Conservation (phyloP, 2,888 invertebrate species). For the Hydraecia micacea region DNA sequence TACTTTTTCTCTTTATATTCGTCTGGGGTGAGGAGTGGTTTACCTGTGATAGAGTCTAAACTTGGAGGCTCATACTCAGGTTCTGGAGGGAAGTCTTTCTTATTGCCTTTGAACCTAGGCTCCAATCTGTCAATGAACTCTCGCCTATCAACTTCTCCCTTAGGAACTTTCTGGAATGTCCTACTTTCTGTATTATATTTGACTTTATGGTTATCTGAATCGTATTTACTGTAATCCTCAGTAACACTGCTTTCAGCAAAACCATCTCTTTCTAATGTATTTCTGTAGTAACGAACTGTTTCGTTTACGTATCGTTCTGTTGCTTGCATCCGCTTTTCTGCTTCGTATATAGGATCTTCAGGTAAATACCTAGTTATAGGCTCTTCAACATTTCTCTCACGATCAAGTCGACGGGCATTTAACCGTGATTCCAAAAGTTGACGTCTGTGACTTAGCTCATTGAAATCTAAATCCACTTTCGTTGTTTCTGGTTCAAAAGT, state of each 20-base stretch:
- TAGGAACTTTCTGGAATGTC: constrained; percentile 80
- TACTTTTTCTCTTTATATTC: constrained; percentile 89
- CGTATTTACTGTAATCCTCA: constrained; percentile 88
- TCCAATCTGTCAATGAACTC: constrained; percentile 82
- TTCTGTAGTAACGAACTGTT: constrained; percentile 90
- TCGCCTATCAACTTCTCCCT: constrained; percentile 82
- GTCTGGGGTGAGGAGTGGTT: constrained; percentile 91
- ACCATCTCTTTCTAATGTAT: constrained; percentile 90
- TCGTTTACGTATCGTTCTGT: constrained; percentile 90
- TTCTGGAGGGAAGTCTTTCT: constrained; percentile 86
- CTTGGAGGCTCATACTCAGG: constrained; percentile 92
- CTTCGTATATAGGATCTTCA: constrained; percentile 87
- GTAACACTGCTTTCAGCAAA: constrained; percentile 88
- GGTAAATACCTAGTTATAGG: constrained; percentile 86
- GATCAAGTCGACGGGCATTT: constrained; percentile 90
- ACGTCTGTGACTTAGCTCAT: constrained; percentile 93
- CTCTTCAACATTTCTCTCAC: constrained; percentile 81
- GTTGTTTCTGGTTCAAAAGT: constrained; percentile 82
- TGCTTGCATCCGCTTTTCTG: constrained; percentile 87
- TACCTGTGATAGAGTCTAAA: constrained; percentile 90
- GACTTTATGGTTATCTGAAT: constrained; percentile 84
- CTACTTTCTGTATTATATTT: constrained; percentile 86
- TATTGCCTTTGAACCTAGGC: constrained; percentile 78
- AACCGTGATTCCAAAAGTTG: constrained; percentile 94
- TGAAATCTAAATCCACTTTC: constrained; percentile 86